Conservation (phyloP, 2,888 invertebrate genomes). For the Polydrusus cervinus region DNA sequence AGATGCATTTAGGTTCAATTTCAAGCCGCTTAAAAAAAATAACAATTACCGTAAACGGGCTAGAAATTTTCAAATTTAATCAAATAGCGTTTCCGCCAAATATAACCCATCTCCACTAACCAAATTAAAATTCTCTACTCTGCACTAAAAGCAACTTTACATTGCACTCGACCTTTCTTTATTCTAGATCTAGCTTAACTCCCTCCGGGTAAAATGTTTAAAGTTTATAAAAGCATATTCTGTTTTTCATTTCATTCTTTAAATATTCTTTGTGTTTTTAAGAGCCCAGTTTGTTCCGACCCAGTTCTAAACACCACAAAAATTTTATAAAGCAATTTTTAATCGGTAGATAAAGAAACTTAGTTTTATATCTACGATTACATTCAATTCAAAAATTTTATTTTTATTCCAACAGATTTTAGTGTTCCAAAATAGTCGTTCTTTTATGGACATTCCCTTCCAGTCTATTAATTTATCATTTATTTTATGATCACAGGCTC, state of each 20-base stretch:
- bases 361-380: neutral
- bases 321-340: constrained; percentile 29
- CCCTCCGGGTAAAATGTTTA: constrained; percentile 50
- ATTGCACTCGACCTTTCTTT: constrained; percentile 54
- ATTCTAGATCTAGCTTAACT: constrained; percentile 55
- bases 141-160: constrained; percentile 56
- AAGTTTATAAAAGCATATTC: constrained; percentile 55
- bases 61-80: constrained; percentile 55
- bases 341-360: constrained; percentile 3
- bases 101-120: constrained; percentile 56
- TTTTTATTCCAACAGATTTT: no score
- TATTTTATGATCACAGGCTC: no score
- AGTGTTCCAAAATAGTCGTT: no score
- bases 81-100: constrained; percentile 53
- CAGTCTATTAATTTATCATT: no score
- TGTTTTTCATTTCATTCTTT: constrained; percentile 53
- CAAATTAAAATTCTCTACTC: constrained; percentile 55
- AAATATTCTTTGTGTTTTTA: constrained; percentile 54
- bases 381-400: neutral
- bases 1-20: constrained; percentile 25
- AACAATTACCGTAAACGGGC: constrained; percentile 51
- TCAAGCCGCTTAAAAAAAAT: constrained; percentile 34
- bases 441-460: no score
- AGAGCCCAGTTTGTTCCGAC: constrained; percentile 38
- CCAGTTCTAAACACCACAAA: constrained; percentile 41